Percentiles rank a stretch among this genome's conserved stretches.
Evolutionary conservation across 2,113 vertebrate genomes (phyloP).

Genomic region (Colaptes auratus): DNA sequence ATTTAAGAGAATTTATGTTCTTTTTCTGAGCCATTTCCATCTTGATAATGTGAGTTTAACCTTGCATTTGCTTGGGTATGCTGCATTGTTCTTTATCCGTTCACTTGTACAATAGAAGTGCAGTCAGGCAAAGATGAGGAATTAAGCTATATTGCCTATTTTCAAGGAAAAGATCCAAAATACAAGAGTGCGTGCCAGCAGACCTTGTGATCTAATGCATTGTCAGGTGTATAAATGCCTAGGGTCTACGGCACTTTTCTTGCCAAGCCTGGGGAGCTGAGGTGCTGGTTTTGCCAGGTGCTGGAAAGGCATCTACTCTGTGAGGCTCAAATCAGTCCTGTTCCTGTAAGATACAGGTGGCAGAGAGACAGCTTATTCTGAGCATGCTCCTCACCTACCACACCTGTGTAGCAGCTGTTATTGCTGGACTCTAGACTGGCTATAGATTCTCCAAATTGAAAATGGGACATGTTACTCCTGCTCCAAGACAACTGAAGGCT

Average conservation of each 20-base stretch:
- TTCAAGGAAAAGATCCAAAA: neutral
- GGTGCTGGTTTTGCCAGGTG: neutral
- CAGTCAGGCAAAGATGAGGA: neutral
- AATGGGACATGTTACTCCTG: neutral
- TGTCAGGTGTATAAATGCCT: fast-evolving
- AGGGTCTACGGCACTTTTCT: neutral
- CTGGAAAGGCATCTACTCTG: neutral
- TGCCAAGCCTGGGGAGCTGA: neutral
- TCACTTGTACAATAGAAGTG: neutral
- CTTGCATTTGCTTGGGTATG: neutral
- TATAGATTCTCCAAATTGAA: neutral
- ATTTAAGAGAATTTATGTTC: neutral
- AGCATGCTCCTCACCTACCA: neutral
- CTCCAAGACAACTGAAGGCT: neutral
- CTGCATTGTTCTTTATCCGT: neutral
- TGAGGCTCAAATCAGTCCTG: neutral
- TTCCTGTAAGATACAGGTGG: neutral
- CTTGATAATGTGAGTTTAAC: neutral
- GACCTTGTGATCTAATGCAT: neutral
- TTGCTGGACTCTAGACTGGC: neutral
- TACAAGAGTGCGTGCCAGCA: no score
- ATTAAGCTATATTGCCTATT: neutral
- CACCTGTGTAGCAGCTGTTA: neutral
- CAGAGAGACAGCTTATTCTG: neutral
- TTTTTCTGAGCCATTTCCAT: neutral